These are phyloP conservation scores for Oreonectes daqikongensis DNA, from an alignment of 2,797 vertebrate genomes.

Conservation along the genomic window DNA sequence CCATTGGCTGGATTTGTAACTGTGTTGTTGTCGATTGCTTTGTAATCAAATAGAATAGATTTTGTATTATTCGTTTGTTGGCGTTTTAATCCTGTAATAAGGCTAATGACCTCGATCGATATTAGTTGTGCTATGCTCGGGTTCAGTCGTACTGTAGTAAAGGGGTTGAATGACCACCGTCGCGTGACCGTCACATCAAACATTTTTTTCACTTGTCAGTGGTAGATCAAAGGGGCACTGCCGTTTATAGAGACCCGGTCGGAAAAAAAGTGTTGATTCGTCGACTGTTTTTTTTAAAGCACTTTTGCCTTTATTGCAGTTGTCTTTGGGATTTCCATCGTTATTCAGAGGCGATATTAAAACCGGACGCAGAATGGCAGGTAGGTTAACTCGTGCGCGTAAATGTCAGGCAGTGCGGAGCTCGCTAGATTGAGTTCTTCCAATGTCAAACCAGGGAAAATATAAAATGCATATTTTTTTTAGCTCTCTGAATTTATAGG, in stretches of 20 bases:
- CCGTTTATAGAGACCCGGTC: not conserved
- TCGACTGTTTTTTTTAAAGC: not conserved
- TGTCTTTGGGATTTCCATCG: not conserved
- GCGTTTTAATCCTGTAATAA: not conserved
- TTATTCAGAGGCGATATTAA: not conserved
- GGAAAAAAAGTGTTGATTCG: not conserved
- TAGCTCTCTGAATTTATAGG: not conserved
- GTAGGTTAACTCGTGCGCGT: constrained; percentile 49
- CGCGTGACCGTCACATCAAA: constrained; percentile 17
- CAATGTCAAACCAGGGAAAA: not conserved
- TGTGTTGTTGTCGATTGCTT: not conserved
- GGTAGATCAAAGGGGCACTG: not conserved
- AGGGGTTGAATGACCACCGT: constrained; percentile 34
- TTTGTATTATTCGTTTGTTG: not conserved
- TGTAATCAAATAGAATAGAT: not conserved
- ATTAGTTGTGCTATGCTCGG: not conserved
- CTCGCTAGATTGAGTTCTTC: not conserved
- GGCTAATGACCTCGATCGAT: not conserved
- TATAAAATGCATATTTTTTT: not conserved
- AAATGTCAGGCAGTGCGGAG: not conserved
- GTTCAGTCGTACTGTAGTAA: not conserved
- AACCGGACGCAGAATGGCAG: constrained; percentile 54
- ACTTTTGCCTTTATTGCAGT: not conserved
- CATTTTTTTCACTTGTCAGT: not conserved
- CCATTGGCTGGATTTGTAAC: not conserved